These are phyloP conservation scores for Pipra filicauda DNA, from an alignment of 2,113 vertebrate genomes.

Conservation along the genomic window DNA sequence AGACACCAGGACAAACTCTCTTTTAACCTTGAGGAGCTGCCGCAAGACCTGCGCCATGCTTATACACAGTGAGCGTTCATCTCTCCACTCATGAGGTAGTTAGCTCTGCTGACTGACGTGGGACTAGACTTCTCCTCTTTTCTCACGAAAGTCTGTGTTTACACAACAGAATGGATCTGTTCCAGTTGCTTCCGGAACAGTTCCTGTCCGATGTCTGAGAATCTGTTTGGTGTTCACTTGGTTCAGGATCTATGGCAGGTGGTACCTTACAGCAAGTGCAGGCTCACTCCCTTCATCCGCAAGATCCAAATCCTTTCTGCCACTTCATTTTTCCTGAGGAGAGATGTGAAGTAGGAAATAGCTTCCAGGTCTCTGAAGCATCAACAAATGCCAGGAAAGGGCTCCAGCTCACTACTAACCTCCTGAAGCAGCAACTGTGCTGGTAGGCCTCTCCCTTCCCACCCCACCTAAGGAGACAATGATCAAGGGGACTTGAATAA, in stretches of 20 bases:
- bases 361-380: background rate
- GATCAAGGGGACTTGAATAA: background rate
- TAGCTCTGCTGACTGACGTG: background rate
- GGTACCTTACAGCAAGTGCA: background rate
- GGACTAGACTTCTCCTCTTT: background rate
- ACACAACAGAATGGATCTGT: background rate
- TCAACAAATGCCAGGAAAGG: background rate
- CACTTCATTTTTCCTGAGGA: background rate
- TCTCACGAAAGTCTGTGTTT: background rate
- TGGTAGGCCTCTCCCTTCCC: background rate
- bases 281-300: background rate
- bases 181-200: background rate
- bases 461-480: background rate
- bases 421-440: background rate
- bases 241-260: background rate
- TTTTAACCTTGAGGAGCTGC: background rate
- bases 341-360: background rate
- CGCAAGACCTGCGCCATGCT: background rate
- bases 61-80: background rate
- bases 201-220: background rate
- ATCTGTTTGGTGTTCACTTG: background rate
- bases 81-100: background rate
- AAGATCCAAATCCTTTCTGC: background rate
- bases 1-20: background rate
- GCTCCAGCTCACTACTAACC: background rate